Base-by-base conservation (phyloP, 2,888 invertebrate species). In the Nomada lathburiana region DNA sequence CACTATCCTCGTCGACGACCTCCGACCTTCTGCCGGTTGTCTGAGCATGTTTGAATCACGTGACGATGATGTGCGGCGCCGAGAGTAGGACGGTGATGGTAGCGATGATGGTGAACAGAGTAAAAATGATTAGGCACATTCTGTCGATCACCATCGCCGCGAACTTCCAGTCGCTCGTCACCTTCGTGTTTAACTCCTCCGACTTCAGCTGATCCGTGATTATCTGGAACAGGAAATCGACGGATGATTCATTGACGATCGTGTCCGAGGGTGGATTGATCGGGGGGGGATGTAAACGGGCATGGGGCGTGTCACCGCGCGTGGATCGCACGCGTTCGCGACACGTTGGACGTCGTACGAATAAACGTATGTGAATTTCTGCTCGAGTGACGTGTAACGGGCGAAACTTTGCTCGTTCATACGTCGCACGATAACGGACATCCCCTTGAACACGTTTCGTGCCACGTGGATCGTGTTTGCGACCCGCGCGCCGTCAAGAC, bases 121-220 rank as follows among this genome's bases (percentile, higher is more conserved):
- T 98, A 97, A 99, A 99, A 96, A 98, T 97, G 96, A 98, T 98
- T 97, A 99, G 98, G 97, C 99, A 99, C 96, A 99, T 97, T 96
- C 99, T 97, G 97, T 99, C 99, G 96, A 99, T 98, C 95, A 99
- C 99, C 98, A 99, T 98, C 95, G 99, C 99, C 95, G 99, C 99
- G 95, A 99, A 99, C 96, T 98, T 98, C 99, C 99, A 99, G 97
- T 99, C 98, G 95, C 98, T 98, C 94, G 98, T 97, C 94, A 98
- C 96, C 95, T 98, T 98, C 94, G 97, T 97, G 93, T 98, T 97
- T 94, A 98, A 97, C 95, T 99, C 99, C 94, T 98, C 98, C 95
- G 97, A 97, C 94, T 98, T 97, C 95, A 99, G 96, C 96, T 98
- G 97, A 91, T 95, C 95, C 75, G 96, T 96, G 91, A 96, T 96